A percentile compares a stretch with the other conserved stretches of the same genome.
These are phyloP conservation scores for Bombylius discolor DNA, from an alignment of 2,888 invertebrate genomes.

Conservation along the genomic window DNA sequence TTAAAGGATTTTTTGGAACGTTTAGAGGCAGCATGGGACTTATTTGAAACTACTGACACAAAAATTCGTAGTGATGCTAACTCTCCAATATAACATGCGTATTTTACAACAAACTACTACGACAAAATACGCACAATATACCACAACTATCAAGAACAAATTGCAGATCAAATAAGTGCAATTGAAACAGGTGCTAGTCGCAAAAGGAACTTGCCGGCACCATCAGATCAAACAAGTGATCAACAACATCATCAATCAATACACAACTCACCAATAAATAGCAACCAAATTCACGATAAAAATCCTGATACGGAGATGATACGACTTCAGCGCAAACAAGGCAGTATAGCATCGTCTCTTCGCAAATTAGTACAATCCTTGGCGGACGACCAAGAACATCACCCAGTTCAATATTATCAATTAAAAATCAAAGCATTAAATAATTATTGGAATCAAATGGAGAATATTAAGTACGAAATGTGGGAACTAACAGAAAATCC, in stretches of 20 bases:
- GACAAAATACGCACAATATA: no score
- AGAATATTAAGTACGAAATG: not conserved
- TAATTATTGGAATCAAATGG: not conserved
- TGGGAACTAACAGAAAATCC: not conserved
- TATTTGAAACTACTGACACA: no score
- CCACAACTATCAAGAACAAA: no score
- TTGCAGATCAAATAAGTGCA: no score
- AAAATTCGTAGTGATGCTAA: no score
- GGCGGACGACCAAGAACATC: not conserved
- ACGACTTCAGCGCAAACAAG: not conserved
- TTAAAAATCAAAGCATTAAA: not conserved
- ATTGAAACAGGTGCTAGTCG: no score
- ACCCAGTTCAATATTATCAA: not conserved
- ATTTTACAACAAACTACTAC: no score
- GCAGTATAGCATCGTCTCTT: not conserved
- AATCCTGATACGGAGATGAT: not conserved
- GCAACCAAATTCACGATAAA: not conserved
- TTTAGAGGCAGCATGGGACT: no score
- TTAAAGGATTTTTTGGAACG: no score
- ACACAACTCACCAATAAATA: not conserved
- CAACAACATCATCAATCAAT: not conserved
- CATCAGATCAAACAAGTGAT: no score
- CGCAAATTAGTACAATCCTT: not conserved
- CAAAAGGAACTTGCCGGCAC: no score
- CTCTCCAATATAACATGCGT: no score